A percentile compares a stretch with the other conserved stretches of the same genome.
Evolutionary conservation across 2,113 vertebrate genomes (phyloP).

Genomic region (Mus spicilegus): DNA sequence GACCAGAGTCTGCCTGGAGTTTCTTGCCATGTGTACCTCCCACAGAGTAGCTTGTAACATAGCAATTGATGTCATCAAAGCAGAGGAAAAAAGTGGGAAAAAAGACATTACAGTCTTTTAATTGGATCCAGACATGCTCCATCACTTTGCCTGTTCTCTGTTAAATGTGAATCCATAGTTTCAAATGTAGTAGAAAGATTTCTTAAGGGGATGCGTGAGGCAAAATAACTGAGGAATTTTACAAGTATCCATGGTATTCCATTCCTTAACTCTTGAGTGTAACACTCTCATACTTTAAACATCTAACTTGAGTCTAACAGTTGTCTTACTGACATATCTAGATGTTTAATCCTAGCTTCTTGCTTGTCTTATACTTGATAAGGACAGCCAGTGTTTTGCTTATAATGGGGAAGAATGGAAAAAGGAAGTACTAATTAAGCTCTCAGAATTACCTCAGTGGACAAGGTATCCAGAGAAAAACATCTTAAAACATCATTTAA

Average conservation of each 20-base stretch:
- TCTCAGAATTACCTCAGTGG: slow-evolving; percentile 32
- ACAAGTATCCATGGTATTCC: not conserved
- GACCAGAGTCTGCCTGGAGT: not conserved
- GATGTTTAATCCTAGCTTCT: slow-evolving; percentile 2
- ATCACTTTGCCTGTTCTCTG: not conserved
- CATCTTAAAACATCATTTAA: not conserved
- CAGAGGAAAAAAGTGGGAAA: not conserved
- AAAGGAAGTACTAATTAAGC: slow-evolving; percentile 35
- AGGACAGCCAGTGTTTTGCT: not conserved
- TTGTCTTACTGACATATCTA: not conserved
- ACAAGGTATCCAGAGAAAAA: not conserved
- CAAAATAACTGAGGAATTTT: not conserved
- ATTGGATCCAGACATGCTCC: not conserved
- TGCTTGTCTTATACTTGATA: not conserved
- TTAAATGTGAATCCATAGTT: not conserved
- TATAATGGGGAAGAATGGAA: not conserved
- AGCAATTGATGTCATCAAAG: not conserved
- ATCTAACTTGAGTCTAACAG: not conserved
- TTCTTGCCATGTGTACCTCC: not conserved
- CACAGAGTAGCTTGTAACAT: not conserved
- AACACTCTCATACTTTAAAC: not conserved
- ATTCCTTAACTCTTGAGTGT: not conserved
- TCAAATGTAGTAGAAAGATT: not conserved
- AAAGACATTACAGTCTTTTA: not conserved
- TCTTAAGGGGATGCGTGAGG: not conserved